Conservation (phyloP, 2,113 vertebrate species). For the Corythoichthys haematopterus region DNA sequence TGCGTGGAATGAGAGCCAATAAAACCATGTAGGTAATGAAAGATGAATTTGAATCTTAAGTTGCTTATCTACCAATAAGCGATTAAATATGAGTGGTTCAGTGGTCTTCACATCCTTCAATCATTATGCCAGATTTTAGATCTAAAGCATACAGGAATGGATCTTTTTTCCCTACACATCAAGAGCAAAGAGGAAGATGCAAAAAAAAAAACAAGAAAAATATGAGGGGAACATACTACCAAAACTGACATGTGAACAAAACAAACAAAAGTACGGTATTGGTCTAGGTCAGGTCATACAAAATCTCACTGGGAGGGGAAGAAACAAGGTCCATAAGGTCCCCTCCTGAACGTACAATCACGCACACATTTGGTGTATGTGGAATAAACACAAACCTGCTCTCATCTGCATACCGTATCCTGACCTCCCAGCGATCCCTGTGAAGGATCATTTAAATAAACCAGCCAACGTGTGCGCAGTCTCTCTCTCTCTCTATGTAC, state of each 20-base stretch:
- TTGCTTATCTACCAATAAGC: conserved; percentile 1
- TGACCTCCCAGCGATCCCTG: conserved; percentile 39
- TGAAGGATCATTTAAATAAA: conserved; percentile 62
- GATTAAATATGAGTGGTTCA: conserved; percentile 29
- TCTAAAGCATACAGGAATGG: neutral
- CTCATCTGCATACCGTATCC: conserved; percentile 29
- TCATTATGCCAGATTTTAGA: conserved; percentile 16
- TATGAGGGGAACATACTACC: conserved; percentile 2
- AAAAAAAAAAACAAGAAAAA: conserved; percentile 21
- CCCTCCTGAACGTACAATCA: conserved; percentile 5
- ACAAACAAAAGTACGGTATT: conserved; percentile 24
- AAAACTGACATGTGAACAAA: conserved; percentile 19
- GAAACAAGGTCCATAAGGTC: conserved; percentile 38
- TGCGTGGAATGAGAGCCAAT: neutral
- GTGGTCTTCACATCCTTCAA: conserved; percentile 28
- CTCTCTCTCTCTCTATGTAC: conserved; percentile 64
- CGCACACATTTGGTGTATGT: conserved; percentile 39
- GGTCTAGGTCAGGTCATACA: conserved; percentile 32
- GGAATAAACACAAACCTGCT: conserved; percentile 56
- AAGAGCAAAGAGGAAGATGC: conserved; percentile 39
- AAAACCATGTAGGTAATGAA: neutral
- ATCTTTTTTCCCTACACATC: neutral
- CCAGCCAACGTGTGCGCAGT: conserved; percentile 56
- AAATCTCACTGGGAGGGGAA: conserved; percentile 8
- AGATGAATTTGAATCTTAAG: neutral